Percentiles rank a stretch among this genome's conserved stretches.
Evolutionary conservation across 2,888 invertebrate genomes (phyloP).

Genomic region (Cosmia pyralina): DNA sequence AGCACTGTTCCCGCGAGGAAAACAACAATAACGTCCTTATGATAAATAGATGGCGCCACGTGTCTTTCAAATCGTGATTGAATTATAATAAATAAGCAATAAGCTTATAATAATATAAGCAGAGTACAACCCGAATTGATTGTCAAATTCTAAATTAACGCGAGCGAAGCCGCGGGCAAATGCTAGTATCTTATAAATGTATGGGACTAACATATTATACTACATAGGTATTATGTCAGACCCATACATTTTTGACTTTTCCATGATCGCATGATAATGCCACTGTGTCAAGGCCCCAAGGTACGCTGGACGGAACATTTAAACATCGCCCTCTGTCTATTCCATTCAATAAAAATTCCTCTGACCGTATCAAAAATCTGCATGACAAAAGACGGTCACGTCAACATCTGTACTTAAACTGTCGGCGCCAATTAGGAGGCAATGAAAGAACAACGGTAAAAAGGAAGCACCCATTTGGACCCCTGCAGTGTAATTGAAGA

Average conservation of each 20-base stretch:
- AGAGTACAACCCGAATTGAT: too few species aligned
- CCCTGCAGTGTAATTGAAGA: constrained; percentile 61
- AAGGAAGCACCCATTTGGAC: constrained; percentile 78
- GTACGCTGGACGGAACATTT: neutral
- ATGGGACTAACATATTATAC: too few species aligned
- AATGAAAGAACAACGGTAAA: constrained; percentile 58
- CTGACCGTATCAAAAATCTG: constrained; percentile 18
- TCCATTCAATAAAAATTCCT: neutral
- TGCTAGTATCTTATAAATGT: too few species aligned
- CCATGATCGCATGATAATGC: neutral
- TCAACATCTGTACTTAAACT: constrained; percentile 39
- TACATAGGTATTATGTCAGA: too few species aligned
- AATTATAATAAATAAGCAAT: too few species aligned
- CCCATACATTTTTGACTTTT: neutral
- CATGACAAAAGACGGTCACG: constrained; percentile 35
- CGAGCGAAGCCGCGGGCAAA: too few species aligned
- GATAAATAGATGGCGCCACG: too few species aligned
- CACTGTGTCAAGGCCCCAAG: neutral
- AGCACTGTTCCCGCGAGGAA: too few species aligned
- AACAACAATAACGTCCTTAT: too few species aligned
- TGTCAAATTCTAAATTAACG: too few species aligned
- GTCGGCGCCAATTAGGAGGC: constrained; percentile 58
- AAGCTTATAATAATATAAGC: too few species aligned
- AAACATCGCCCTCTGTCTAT: neutral
- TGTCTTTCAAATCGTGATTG: too few species aligned